phyloP scores from a whole-genome alignment of 2,113 vertebrate species.

The Chloropsis hardwickii region DNA sequence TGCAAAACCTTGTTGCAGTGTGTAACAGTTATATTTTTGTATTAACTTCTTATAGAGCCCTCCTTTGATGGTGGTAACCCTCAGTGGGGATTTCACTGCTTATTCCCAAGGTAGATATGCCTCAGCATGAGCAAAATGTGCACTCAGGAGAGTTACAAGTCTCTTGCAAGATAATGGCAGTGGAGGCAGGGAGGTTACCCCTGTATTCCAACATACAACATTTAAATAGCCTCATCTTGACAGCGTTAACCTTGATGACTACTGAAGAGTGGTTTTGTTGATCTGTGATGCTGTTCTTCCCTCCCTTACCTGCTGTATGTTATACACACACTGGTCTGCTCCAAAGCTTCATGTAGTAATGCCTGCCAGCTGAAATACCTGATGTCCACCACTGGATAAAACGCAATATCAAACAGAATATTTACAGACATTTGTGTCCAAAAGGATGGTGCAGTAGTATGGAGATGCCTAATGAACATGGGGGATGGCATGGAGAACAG shows the following conservation, averaged over 20 bases:
- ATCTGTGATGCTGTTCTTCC: neutral
- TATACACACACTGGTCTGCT: neutral
- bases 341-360: neutral
- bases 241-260: neutral
- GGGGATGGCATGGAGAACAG: neutral
- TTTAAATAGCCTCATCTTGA: neutral
- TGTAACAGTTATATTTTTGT: neutral
- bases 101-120: neutral
- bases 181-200: accelerated
- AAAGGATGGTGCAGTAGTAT: neutral
- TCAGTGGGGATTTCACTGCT: neutral
- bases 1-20: neutral
- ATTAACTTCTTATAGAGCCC: neutral
- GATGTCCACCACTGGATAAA: neutral
- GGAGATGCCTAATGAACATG: accelerated
- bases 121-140: neutral
- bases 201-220: neutral
- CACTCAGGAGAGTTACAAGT: neutral
- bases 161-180: neutral
- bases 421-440: neutral
- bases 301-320: neutral
- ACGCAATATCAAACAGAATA: neutral
- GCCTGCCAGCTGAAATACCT: neutral
- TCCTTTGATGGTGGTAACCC: accelerated
- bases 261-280: neutral